Base-by-base conservation (phyloP, 2,888 invertebrate species). In the Rhorus exstirpatorius region DNA sequence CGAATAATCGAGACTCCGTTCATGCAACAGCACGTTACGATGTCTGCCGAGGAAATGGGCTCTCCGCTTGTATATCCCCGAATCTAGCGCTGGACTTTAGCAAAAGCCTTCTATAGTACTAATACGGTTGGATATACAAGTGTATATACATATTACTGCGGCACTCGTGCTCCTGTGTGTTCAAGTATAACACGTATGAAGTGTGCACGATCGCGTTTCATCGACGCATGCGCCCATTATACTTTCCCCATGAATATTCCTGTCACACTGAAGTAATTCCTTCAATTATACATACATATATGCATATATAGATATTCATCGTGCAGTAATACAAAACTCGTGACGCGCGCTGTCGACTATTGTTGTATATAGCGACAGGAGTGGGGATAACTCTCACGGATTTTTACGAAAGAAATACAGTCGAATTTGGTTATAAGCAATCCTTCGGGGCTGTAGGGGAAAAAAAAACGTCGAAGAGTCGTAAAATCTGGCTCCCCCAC, bases 171-270 rank as follows among this genome's bases (percentile, higher is more conserved):
- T 44, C 46, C 31, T 31, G 6, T 44, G 12, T 44, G 44, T 44
- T 6, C 12, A 10, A 44, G n/a, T 44, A 10, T n/a, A 44, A n/a
- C 10, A 44, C n/a, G n/a, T n/a, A 2, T 2, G 44, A 44, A 44
- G 44, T 44, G 26, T 41, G 24, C 38, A 46, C 41, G 19, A 26
- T 12, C 60, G 68, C 51, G 38, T 44, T 55, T 17, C 38, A 4
- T 1, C 51, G 44, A 31, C 81, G 81, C 81, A 67, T 72, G 81
- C 81, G 81, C 81, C 24, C 1, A 35, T 31, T 24, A 49, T n/a
- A 65, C 35, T 67, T 80, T 75, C n/a, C 75, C 76, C 71, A 77
- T 76, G 60, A 76, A 77, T 76, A 77, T 77, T 80, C 35, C 67
- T 53, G 35, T 17, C 17, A n/a, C 49, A 35, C 58, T 49, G 17